Conservation (phyloP, 53 echinoderm and acorn worm species). For the Patiria pectinifera region DNA sequence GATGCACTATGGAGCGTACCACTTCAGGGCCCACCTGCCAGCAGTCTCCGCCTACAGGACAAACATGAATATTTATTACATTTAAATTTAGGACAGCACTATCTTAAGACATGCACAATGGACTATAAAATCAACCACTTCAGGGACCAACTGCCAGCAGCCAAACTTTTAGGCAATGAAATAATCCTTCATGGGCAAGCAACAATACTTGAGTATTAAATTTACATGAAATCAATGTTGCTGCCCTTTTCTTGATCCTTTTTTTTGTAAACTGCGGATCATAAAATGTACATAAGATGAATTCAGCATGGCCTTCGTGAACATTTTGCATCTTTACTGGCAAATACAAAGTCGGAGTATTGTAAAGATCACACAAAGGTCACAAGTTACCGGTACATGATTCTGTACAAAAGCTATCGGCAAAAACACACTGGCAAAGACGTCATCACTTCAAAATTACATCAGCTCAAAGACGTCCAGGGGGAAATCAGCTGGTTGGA, state of each 20-base stretch:
- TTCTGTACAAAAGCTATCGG: background rate
- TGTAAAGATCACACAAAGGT: background rate
- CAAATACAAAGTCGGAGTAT: no score
- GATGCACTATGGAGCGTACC: constrained; percentile 85
- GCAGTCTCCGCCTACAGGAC: constrained; percentile 86
- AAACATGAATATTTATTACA: background rate
- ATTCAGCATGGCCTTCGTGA: no score
- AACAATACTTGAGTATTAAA: no score
- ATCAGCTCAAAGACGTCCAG: background rate
- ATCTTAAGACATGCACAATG: constrained; percentile 56
- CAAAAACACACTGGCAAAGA: background rate
- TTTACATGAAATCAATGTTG: no score
- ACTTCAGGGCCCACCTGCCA: constrained; percentile 95
- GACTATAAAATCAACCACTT: constrained; percentile 98
- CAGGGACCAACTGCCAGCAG: constrained; percentile 87
- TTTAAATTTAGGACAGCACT: background rate
- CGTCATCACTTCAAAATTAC: background rate
- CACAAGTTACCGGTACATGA: background rate
- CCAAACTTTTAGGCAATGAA: no score
- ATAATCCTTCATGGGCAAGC: no score
- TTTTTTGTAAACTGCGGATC: no score
- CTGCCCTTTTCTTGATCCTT: no score
- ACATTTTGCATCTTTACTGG: no score
- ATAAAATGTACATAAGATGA: no score
- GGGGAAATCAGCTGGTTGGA: background rate